Conservation (phyloP, 1,140 invertebrate species). For the Ceratina calcarata region DNA sequence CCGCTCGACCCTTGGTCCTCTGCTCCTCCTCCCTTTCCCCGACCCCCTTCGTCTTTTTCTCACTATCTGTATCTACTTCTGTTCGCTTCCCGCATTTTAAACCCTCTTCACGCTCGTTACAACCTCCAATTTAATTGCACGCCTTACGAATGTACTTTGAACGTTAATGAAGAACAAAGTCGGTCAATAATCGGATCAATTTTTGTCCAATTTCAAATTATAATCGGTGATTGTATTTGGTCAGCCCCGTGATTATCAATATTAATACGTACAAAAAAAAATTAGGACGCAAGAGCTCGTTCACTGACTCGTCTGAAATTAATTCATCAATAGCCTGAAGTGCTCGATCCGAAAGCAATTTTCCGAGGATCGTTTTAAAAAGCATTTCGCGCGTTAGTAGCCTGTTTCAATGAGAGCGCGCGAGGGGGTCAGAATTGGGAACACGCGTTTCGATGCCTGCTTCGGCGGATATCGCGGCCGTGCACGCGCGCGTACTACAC, state of each 20-base stretch:
- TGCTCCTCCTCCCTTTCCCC: not conserved
- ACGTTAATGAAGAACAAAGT: too few relatives aligned
- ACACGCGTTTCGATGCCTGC: constrained; percentile 64
- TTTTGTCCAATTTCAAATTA: constrained; percentile 33
- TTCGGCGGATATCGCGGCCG: constrained; percentile 17
- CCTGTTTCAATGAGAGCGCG: not conserved
- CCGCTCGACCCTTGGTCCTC: not conserved
- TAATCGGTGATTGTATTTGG: not conserved
- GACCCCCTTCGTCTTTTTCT: not conserved
- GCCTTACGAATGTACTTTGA: too few relatives aligned
- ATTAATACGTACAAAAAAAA: too few relatives aligned
- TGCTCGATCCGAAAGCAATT: too few relatives aligned
- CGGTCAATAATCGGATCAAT: not conserved
- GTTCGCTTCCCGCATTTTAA: too few relatives aligned
- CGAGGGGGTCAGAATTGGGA: constrained; percentile 49
- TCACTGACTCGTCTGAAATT: too few relatives aligned
- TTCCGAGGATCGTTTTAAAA: not conserved
- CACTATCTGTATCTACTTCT: too few relatives aligned
- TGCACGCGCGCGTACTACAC: constrained; percentile 32
- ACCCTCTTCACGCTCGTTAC: not conserved
- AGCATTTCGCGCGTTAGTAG: not conserved
- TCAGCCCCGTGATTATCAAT: too few relatives aligned
- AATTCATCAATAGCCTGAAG: too few relatives aligned
- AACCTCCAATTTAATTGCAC: not conserved
- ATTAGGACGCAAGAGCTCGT: too few relatives aligned